These are phyloP conservation scores for Nymphicus hollandicus DNA, from an alignment of 2,113 vertebrate genomes.

Conservation along the genomic window DNA sequence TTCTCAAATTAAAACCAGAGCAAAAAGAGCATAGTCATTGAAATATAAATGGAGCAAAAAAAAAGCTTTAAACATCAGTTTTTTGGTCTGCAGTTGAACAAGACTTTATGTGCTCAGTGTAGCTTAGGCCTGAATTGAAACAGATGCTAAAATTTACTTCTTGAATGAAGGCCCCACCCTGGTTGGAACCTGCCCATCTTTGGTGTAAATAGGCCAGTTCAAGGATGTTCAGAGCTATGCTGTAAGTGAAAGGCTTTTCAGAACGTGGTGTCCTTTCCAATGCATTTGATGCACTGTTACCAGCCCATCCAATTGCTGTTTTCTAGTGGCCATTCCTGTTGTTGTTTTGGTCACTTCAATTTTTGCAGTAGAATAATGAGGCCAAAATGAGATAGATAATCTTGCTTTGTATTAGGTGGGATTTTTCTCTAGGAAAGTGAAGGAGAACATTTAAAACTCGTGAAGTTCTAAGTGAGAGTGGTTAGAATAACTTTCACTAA, in stretches of 20 bases:
- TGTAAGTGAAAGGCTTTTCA: background rate
- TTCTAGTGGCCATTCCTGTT: background rate
- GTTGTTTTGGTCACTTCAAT: background rate
- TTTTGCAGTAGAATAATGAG: background rate
- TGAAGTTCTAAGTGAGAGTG: background rate
- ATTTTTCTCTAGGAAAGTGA: background rate
- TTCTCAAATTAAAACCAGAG: background rate
- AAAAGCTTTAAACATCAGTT: background rate
- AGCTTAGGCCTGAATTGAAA: background rate
- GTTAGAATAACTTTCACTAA: background rate
- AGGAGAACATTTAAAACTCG: background rate
- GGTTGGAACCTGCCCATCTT: background rate
- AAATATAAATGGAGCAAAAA: background rate
- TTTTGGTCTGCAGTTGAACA: background rate
- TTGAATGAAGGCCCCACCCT: background rate
- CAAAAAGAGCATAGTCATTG: background rate
- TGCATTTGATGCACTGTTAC: background rate
- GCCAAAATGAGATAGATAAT: background rate
- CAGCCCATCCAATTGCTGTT: fast-evolving
- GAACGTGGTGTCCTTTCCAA: background rate
- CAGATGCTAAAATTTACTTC: background rate
- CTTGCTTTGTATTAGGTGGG: background rate
- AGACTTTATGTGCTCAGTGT: background rate
- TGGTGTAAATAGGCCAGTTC: background rate
- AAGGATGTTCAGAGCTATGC: background rate